Percentiles rank a stretch among this genome's conserved stretches.
Conservation (phyloP, 2,888 invertebrate species). For the Gryllus longicercus region DNA sequence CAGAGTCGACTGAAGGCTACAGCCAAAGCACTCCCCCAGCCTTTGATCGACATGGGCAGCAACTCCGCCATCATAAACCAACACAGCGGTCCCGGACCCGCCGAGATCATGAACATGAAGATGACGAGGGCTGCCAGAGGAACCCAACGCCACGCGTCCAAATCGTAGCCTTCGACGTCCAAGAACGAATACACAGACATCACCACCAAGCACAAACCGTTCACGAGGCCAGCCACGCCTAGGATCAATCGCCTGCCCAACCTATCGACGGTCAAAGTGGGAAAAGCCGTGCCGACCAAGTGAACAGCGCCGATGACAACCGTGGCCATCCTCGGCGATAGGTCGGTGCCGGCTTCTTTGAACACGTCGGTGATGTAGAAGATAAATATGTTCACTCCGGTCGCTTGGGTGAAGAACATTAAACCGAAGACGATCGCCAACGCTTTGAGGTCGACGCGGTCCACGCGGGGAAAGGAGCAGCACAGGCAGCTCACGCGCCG, state of each 20-base stretch:
- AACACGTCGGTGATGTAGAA: neutral
- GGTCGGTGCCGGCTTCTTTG: neutral
- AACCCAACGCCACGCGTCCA: constrained; percentile 55
- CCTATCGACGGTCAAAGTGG: neutral
- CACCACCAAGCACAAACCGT: neutral
- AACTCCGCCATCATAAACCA: constrained; percentile 77
- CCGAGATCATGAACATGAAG: constrained; percentile 64
- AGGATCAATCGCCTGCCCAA: neutral
- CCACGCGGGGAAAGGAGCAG: neutral
- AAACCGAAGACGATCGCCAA: neutral
- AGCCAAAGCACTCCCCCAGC: constrained; percentile 68
- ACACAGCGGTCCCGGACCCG: constrained; percentile 76
- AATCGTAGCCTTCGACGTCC: neutral
- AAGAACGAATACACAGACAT: neutral
- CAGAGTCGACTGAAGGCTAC: constrained; percentile 72
- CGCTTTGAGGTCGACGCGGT: neutral
- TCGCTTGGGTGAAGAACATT: neutral
- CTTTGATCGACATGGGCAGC: constrained; percentile 68
- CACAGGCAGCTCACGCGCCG: neutral
- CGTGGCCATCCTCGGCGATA: neutral
- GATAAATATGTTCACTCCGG: neutral
- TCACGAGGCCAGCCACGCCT: neutral
- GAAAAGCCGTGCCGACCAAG: neutral
- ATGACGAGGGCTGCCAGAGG: constrained; percentile 62
- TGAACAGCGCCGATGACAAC: neutral